Conservation (phyloP, 2,888 invertebrate genomes). For the Caenorhabditis macrosperma region DNA sequence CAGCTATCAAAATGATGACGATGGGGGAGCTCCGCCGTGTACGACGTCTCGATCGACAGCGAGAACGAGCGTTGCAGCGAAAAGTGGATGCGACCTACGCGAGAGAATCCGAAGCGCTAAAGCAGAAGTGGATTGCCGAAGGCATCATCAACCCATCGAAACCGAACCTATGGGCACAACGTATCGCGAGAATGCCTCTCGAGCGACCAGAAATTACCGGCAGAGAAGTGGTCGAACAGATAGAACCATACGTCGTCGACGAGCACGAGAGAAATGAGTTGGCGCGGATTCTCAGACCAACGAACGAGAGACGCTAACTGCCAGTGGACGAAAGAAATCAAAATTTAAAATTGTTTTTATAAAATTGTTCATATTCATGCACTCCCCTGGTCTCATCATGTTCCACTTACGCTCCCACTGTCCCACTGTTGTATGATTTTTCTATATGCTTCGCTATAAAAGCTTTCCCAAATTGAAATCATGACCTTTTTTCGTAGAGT, state of each 20-base stretch:
- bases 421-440: background rate
- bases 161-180: too few relatives aligned
- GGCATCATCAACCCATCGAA: background rate
- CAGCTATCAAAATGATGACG: background rate
- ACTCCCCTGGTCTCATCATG: background rate
- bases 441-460: background rate
- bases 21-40: background rate
- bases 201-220: too few relatives aligned
- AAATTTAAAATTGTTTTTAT: background rate
- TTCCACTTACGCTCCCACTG: background rate
- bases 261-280: too few relatives aligned
- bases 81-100: background rate
- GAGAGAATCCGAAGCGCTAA: background rate
- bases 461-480: too few relatives aligned
- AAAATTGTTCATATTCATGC: background rate
- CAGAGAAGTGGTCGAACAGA: too few relatives aligned
- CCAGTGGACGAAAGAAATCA: too few relatives aligned
- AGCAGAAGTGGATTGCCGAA: background rate
- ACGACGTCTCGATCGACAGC: background rate
- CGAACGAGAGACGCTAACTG: too few relatives aligned
- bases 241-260: too few relatives aligned
- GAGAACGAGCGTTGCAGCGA: background rate
- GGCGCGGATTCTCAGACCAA: too few relatives aligned
- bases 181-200: too few relatives aligned
- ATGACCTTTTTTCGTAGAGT: too few relatives aligned